These are phyloP conservation scores for Ethmia dodecea DNA, from an alignment of 2,888 invertebrate genomes.

Conservation along the genomic window DNA sequence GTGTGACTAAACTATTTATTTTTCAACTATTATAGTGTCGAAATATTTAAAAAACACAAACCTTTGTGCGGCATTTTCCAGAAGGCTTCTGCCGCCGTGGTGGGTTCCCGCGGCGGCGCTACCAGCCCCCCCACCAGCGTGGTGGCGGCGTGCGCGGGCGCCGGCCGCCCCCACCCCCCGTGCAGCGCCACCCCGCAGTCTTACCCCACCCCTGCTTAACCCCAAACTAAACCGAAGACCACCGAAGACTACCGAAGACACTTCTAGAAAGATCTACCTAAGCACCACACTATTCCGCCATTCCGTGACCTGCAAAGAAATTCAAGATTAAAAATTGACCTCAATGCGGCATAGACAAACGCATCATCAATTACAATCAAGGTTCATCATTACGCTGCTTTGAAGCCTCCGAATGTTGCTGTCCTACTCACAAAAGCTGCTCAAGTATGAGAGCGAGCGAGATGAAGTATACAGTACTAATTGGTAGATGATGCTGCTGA, in stretches of 20 bases:
- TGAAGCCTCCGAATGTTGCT: slow-evolving; percentile 28
- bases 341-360: slow-evolving; percentile 59
- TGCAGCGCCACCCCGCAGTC: slow-evolving; percentile 69
- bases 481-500: slow-evolving; percentile 71
- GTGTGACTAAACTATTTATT: too few relatives aligned
- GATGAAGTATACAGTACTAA: slow-evolving; percentile 37
- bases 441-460: slow-evolving; percentile 27
- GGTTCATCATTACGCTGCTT: slow-evolving; percentile 48
- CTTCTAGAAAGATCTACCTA: slow-evolving; percentile 10
- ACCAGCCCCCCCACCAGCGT: slow-evolving; percentile 81
- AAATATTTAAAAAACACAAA: too few relatives aligned
- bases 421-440: slow-evolving; percentile 30
- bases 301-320: slow-evolving; percentile 42
- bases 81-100: slow-evolving; percentile 84
- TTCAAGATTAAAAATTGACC: slow-evolving; percentile 56
- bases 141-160: slow-evolving; percentile 76
- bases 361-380: slow-evolving; percentile 76
- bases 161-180: slow-evolving; percentile 80
- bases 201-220: slow-evolving; percentile 31
- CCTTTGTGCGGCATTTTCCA: slow-evolving; percentile 95
- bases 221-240: slow-evolving; percentile 5
- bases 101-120: slow-evolving; percentile 84
- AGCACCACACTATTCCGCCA: slow-evolving; percentile 24
- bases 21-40: too few relatives aligned
- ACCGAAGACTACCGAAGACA: slow-evolving; percentile 4